Evolutionary conservation across 2,888 invertebrate genomes (phyloP).

Genomic region (Sinelater perroti): DNA sequence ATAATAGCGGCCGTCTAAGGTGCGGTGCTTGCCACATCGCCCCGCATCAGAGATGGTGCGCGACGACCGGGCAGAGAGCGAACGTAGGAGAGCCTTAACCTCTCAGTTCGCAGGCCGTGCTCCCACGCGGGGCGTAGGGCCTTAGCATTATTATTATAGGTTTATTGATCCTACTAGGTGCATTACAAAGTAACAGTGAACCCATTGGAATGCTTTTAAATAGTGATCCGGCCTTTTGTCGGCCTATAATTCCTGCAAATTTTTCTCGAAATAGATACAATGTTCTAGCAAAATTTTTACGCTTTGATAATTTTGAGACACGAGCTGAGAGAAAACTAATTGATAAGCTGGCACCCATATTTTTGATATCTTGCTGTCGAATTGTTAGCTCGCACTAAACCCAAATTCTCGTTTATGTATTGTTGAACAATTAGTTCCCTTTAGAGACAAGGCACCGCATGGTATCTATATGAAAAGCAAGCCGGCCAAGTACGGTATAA

Average conservation of each 20-base stretch:
- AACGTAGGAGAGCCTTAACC: too few species aligned
- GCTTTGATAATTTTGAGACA: constrained; percentile 26
- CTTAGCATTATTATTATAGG: too few species aligned
- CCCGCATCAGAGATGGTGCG: too few species aligned
- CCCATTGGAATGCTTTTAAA: constrained; percentile 14
- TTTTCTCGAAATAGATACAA: constrained; percentile 18
- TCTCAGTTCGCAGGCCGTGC: too few species aligned
- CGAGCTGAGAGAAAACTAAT: constrained; percentile 13
- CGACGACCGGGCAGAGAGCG: too few species aligned
- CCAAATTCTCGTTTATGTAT: constrained; percentile 18
- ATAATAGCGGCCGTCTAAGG: too few species aligned
- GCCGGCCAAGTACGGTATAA: constrained; percentile 24
- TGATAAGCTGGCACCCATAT: constrained; percentile 11
- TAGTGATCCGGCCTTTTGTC: constrained; percentile 4
- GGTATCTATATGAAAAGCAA: constrained; percentile 28
- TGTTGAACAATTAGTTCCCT: constrained; percentile 27
- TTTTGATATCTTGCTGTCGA: constrained; percentile 24
- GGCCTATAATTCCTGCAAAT: constrained; percentile 7
- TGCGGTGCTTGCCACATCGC: too few species aligned
- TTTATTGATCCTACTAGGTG: constrained; percentile 7
- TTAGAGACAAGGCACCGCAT: constrained; percentile 18
- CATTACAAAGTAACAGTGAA: constrained; percentile 16
- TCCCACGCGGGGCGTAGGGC: too few species aligned
- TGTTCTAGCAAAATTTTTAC: constrained; percentile 1
- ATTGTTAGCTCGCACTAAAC: constrained; percentile 16